These are phyloP conservation scores for Parotocinclus haroldoi DNA, from an alignment of 2,797 vertebrate genomes.

Conservation along the genomic window DNA sequence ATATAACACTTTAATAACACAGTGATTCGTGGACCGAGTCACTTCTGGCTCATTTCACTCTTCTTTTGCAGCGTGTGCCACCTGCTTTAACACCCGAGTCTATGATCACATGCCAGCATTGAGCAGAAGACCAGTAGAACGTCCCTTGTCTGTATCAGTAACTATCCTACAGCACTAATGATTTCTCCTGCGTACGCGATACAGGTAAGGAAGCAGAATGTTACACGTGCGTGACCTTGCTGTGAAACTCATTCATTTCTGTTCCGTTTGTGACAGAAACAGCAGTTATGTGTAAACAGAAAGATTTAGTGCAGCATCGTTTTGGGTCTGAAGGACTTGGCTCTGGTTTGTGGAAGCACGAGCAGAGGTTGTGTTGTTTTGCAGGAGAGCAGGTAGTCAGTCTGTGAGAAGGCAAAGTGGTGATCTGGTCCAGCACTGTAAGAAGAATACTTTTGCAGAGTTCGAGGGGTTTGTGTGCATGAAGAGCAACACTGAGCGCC, in stretches of 20 bases:
- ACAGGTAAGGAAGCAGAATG: neutral
- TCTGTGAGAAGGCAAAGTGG: slow-evolving; percentile 40
- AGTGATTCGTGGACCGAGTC: neutral
- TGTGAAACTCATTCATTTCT: neutral
- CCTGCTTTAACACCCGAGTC: neutral
- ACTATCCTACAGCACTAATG: too few species aligned
- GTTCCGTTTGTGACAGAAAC: neutral
- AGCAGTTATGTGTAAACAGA: slow-evolving; percentile 19
- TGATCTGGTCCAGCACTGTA: slow-evolving; percentile 25
- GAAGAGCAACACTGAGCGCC: slow-evolving; percentile 2
- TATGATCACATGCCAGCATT: neutral
- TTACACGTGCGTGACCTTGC: too few species aligned
- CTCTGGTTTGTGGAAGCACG: neutral
- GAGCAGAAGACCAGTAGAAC: neutral
- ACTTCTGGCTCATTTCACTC: neutral
- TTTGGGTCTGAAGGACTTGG: neutral
- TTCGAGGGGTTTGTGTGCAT: slow-evolving; percentile 14
- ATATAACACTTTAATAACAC: too few species aligned
- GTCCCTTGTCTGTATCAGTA: too few species aligned
- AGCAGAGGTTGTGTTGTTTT: slow-evolving; percentile 5
- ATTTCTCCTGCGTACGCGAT: neutral
- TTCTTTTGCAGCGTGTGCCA: neutral
- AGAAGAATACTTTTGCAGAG: slow-evolving; percentile 23
- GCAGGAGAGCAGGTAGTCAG: too few species aligned
- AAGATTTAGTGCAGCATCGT: slow-evolving; percentile 3